phyloP scores from a whole-genome alignment of 2,888 invertebrate species.

The Eilema caniola region DNA sequence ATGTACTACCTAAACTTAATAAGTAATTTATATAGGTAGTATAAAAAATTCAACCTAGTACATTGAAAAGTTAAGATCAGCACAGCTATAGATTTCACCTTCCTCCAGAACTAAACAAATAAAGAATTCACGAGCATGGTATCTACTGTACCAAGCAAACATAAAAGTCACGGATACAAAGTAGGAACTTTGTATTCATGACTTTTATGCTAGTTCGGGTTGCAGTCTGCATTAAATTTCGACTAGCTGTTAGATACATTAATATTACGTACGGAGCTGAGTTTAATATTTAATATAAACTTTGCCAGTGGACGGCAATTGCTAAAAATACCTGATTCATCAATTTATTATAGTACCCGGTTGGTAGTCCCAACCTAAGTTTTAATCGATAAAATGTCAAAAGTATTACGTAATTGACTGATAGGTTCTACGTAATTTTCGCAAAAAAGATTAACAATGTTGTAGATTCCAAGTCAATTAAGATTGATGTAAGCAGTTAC shows the following conservation, averaged over 20 bases:
- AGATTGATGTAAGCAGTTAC: conserved; percentile 46
- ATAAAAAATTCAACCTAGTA: background rate
- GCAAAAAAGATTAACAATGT: conserved; percentile 38
- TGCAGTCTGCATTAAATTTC: conserved; percentile 33
- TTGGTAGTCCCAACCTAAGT: conserved; percentile 35
- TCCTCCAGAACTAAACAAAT: background rate
- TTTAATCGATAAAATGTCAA: conserved; percentile 46
- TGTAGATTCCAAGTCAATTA: conserved; percentile 35
- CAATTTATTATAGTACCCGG: conserved; percentile 22
- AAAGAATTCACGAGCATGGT: background rate
- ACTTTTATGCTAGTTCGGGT: conserved; percentile 14
- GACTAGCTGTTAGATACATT: background rate
- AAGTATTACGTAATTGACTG: conserved; percentile 52
- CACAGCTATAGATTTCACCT: conserved; percentile 15
- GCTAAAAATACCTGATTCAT: conserved; percentile 34
- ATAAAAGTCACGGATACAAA: conserved; percentile 2
- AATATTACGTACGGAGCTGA: background rate
- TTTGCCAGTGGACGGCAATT: background rate
- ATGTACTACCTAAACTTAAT: background rate
- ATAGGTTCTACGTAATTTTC: conserved; percentile 33
- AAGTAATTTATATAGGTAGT: background rate
- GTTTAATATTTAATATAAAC: conserved; percentile 20
- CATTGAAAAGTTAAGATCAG: background rate
- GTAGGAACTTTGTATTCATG: conserved; percentile 6
- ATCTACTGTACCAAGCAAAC: conserved; percentile 4